Percentiles rank a stretch among this genome's conserved stretches.
Conservation (phyloP, 1,140 invertebrate genomes). For the Achroia grisella region DNA sequence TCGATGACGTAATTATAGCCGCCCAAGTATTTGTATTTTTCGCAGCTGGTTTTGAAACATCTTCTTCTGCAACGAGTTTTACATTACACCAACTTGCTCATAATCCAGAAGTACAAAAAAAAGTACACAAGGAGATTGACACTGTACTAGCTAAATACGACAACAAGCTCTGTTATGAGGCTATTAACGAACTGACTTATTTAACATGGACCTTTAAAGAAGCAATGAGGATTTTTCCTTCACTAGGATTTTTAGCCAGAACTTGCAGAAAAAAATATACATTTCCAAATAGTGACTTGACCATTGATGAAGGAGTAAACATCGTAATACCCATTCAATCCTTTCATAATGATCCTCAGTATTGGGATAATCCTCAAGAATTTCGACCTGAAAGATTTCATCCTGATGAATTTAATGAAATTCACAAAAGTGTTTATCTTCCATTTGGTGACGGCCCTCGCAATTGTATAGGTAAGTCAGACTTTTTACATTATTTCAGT, state of each 20-base stretch:
- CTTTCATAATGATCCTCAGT: conserved; percentile 16
- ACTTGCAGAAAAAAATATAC: conserved; percentile 5
- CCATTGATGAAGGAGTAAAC: conserved; percentile 9
- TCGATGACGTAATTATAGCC: conserved; percentile 22
- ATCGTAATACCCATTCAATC: conserved; percentile 50
- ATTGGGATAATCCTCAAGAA: conserved; percentile 21
- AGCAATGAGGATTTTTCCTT: conserved; percentile 73
- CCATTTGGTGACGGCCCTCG: conserved; percentile 78
- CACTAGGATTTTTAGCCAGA: conserved; percentile 6
- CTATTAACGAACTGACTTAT: conserved; percentile 15
- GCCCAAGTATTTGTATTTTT: conserved; percentile 57
- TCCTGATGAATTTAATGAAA: conserved; percentile 17
- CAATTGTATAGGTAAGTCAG: background rate
- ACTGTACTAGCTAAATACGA: conserved; percentile 58
- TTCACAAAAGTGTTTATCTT: conserved; percentile 69
- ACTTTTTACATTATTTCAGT: no score
- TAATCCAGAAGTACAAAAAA: conserved; percentile 70
- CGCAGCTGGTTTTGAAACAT: conserved; percentile 14
- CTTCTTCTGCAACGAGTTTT: conserved; percentile 8
- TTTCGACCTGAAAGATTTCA: conserved; percentile 75
- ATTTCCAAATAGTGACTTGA: conserved; percentile 1
- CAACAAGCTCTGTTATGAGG: conserved; percentile 43
- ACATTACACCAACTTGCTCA: conserved; percentile 67
- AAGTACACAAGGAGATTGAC: conserved; percentile 53
- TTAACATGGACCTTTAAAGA: conserved; percentile 32